Evolutionary conservation across 2,888 invertebrate species (phyloP).

Genomic region (Pemphredon lugubris): DNA sequence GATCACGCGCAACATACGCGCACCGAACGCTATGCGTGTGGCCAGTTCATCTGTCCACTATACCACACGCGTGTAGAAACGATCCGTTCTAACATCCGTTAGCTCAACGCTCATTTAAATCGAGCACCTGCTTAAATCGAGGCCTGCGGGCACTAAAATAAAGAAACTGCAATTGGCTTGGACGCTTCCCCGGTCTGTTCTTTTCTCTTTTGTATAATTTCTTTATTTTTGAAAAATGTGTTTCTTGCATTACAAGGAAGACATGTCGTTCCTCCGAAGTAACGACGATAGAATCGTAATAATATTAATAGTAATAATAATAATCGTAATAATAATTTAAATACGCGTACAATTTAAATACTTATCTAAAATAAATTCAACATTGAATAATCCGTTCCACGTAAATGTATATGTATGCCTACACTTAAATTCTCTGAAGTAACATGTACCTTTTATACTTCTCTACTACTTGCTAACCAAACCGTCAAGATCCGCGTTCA

Average conservation of each 20-base stretch:
- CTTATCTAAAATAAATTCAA: constrained; percentile 53
- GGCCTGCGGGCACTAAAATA: too few relatives aligned
- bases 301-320: constrained; percentile 30
- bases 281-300: constrained; percentile 29
- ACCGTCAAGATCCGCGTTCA: not conserved
- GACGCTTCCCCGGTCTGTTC: too few relatives aligned
- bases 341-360: constrained; percentile 39
- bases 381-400: constrained; percentile 23
- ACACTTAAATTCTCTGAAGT: not conserved
- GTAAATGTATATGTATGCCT: not conserved
- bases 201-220: constrained; percentile 15
- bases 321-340: constrained; percentile 49
- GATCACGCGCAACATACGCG: too few relatives aligned
- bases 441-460: not conserved
- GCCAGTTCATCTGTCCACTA: too few relatives aligned
- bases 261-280: constrained; percentile 18
- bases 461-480: too few relatives aligned
- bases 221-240: constrained; percentile 55
- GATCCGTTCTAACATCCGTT: too few relatives aligned
- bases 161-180: too few relatives aligned
- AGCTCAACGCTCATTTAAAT: too few relatives aligned
- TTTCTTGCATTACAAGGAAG: constrained; percentile 50
- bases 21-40: too few relatives aligned
- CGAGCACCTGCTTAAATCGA: too few relatives aligned
- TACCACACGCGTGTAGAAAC: too few relatives aligned